These are phyloP conservation scores for Pantherophis vulpinus DNA, from an alignment of 2,797 vertebrate genomes.

Conservation along the genomic window DNA sequence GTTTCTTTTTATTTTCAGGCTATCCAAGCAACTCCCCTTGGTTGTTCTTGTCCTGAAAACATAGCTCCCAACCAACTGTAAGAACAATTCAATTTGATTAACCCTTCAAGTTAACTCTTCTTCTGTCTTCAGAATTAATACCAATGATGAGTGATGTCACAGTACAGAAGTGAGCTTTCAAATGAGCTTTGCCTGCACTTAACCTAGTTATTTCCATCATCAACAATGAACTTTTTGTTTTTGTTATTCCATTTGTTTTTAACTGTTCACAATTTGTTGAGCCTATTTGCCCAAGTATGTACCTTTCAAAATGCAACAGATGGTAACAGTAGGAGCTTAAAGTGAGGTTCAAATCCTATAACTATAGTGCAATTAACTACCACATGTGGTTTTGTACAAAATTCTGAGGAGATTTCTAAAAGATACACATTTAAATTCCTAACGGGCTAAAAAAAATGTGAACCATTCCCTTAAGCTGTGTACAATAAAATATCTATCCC, in stretches of 20 bases:
- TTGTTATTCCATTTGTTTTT: conserved; percentile 19
- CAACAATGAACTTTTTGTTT: not conserved
- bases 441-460: conserved; percentile 42
- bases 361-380: conserved; percentile 23
- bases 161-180: not conserved
- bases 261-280: conserved; percentile 16
- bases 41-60: not conserved
- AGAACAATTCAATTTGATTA: not conserved
- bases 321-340: conserved; percentile 34
- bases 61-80: not conserved
- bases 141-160: not conserved
- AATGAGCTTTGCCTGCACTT: not conserved
- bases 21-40: not conserved
- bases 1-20: not conserved
- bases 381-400: conserved; percentile 5
- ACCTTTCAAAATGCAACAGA: conserved; percentile 3
- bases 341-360: conserved; percentile 31
- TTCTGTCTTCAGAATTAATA: not conserved
- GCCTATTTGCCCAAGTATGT: not conserved
- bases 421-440: conserved; percentile 20
- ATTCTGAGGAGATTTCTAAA: conserved; percentile 34
- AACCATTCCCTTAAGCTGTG: conserved; percentile 18
- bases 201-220: not conserved
- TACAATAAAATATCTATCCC: conserved; percentile 7
- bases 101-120: not conserved